These are phyloP conservation scores for Drosophila jambulina DNA, from an alignment of 1,140 invertebrate genomes.

Conservation along the genomic window DNA sequence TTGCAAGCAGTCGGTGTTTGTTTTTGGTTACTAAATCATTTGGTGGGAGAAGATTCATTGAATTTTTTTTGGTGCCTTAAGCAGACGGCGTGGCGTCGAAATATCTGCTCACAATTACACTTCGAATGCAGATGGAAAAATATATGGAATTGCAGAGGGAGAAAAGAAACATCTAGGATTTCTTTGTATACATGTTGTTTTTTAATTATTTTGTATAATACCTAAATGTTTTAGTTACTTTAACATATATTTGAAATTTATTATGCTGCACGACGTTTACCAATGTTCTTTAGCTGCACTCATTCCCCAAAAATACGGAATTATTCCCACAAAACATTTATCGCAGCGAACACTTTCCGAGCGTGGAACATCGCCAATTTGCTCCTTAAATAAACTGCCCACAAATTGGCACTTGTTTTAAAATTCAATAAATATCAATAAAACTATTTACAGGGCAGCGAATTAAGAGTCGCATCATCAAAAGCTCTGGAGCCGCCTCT, in stretches of 20 bases:
- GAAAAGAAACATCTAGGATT: neutral
- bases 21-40: constrained; percentile 21
- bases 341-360: neutral
- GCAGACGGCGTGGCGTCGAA: constrained; percentile 49
- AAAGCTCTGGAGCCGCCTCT: constrained; percentile 46
- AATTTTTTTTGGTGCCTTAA: constrained; percentile 27
- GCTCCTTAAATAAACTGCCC: constrained; percentile 37
- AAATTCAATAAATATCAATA: constrained; percentile 80
- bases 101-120: constrained; percentile 18
- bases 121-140: constrained; percentile 1
- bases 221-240: neutral
- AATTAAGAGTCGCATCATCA: constrained; percentile 54
- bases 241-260: neutral
- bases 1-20: constrained; percentile 41
- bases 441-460: constrained; percentile 53
- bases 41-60: constrained; percentile 20
- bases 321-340: constrained; percentile 1
- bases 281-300: no score
- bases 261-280: no score
- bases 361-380: neutral
- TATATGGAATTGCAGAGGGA: neutral
- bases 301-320: neutral
- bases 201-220: neutral
- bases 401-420: constrained; percentile 57
- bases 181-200: neutral